Base-by-base conservation (phyloP, 2,888 invertebrate species). In the Hydropsyche betteni region DNA sequence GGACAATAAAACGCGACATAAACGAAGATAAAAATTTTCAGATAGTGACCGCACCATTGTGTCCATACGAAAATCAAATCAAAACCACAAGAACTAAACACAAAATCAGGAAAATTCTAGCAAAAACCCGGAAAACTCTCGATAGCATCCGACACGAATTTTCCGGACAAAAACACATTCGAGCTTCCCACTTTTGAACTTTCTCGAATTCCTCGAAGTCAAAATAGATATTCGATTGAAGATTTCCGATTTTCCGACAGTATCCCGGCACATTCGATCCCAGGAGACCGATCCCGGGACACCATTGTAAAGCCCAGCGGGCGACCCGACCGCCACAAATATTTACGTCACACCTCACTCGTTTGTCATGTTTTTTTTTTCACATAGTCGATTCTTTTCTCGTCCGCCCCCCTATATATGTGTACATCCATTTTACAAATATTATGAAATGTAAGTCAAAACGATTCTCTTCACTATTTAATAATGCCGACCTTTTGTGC, bases 391-490 rank as follows among this genome's bases (percentile, higher is more conserved):
- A 44, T 68, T 61, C 72, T 74, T 73, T 77, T 79, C 77, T 75
- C 69, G 64, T 74, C 44, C 61, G 14, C 24, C 44, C 14, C 16
- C 34, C 10, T 55, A 55, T 55, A 55, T 55, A n/a, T 55, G 24
- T 44, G 44, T 44, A 44, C 44, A 76, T 75, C 74, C 75, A 78
- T 78, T 44, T 44, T 79, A 79, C 79, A 79, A 79, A 79, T 79
- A 79, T 79, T 79, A 76, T 79, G 79, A 79, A 75, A 75, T 74
- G 75, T 73, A 79, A 79, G 79, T 79, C 79, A 79, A 76, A 79
- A 75, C 38, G 73, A 73, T 77, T 69, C 74, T 75, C 74, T 77
- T 69, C 74, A 74, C 74, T 74, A 76, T 78, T 77, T 75, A 75
- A 76, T 77, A 76, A 69, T 8, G 77, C 74, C 74, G 76, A 44